These are phyloP conservation scores for Ptychobarbus kaznakovi DNA, from an alignment of 2,797 vertebrate genomes.

Conservation along the genomic window DNA sequence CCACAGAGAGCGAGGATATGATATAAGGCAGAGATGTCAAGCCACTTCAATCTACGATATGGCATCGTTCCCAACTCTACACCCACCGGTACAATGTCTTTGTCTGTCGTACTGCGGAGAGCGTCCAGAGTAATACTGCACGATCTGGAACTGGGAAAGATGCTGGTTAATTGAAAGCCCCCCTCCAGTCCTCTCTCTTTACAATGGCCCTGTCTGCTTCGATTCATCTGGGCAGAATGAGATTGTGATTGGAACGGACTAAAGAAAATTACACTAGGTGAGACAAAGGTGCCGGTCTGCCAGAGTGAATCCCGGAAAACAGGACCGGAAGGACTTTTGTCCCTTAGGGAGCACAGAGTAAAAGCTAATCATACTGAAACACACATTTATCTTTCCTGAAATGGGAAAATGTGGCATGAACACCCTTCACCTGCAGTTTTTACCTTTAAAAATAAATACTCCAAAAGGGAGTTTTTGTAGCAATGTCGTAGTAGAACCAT, in stretches of 20 bases:
- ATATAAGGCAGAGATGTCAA: slow-evolving; percentile 64
- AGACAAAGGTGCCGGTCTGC: slow-evolving; percentile 29
- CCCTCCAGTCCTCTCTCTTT: slow-evolving; percentile 13
- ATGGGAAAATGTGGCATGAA: neutral
- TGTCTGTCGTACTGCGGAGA: neutral
- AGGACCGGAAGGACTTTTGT: slow-evolving; percentile 1
- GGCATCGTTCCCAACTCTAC: slow-evolving; percentile 30
- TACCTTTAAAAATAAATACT: neutral
- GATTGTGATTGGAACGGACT: slow-evolving; percentile 46
- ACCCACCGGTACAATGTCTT: slow-evolving; percentile 3
- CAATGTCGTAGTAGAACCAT: neutral
- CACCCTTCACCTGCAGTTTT: neutral
- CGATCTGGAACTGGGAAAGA: neutral
- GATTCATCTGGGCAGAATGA: slow-evolving; percentile 26
- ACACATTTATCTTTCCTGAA: neutral
- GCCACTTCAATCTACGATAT: slow-evolving; percentile 51
- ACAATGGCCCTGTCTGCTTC: slow-evolving; percentile 41
- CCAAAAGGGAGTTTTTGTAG: neutral
- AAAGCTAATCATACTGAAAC: slow-evolving; percentile 15
- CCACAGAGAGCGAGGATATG: slow-evolving; percentile 58
- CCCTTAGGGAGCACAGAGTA: slow-evolving; percentile 1
- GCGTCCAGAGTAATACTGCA: neutral
- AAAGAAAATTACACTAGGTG: slow-evolving; percentile 42
- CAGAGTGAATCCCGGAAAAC: slow-evolving; percentile 23
- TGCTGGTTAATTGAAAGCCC: slow-evolving; percentile 42